phyloP scores from a whole-genome alignment of 2,797 vertebrate species.

The Meriones psammophilus region DNA sequence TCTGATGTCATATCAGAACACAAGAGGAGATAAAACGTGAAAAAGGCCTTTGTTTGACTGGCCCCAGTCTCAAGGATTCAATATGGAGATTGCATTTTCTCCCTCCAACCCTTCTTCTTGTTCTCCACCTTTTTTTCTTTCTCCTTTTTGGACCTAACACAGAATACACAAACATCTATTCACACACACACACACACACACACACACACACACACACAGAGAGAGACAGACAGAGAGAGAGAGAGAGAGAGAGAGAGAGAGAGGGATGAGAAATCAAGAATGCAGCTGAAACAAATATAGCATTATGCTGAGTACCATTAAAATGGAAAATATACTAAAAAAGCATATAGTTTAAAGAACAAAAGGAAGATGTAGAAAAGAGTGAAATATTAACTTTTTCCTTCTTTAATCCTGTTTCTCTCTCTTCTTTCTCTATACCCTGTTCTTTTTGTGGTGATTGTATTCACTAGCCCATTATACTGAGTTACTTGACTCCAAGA shows the following conservation, averaged over 20 bases:
- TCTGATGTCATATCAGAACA: not conserved
- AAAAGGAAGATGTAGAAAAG: not conserved
- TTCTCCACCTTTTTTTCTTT: not conserved
- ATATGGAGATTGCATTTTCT: not conserved
- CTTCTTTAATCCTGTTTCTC: too few relatives aligned
- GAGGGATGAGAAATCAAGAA: not conserved
- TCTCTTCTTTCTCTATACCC: not conserved
- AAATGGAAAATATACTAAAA: not conserved
- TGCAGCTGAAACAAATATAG: not conserved
- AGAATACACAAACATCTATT: not conserved
- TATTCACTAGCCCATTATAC: not conserved
- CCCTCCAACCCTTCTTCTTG: not conserved
- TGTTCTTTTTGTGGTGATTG: not conserved
- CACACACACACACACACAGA: not conserved
- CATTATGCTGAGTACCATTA: not conserved
- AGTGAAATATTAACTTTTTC: not conserved
- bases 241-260: not conserved
- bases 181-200: not conserved
- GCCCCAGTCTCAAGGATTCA: not conserved
- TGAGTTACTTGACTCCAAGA: conserved; percentile 32
- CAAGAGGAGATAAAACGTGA: not conserved
- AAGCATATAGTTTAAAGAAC: not conserved
- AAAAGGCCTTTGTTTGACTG: not conserved
- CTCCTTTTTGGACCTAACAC: not conserved
- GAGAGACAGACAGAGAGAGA: not conserved